Conservation (phyloP, 2,888 invertebrate genomes). For the Diabrotica balteata region DNA sequence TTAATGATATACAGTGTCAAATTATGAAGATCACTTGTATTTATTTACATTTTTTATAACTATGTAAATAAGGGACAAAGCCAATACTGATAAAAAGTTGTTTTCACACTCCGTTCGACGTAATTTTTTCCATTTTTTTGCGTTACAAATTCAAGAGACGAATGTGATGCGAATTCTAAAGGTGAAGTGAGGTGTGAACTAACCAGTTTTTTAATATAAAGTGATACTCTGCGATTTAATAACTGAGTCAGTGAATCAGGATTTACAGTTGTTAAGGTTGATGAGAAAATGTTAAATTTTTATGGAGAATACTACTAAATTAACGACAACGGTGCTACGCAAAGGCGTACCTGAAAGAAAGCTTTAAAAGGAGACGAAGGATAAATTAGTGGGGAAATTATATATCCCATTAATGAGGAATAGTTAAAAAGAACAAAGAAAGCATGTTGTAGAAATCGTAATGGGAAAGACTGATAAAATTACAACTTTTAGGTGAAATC, state of each 20-base stretch:
- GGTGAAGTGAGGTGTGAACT: constrained; percentile 19
- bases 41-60: constrained; percentile 2
- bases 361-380: too few relatives aligned
- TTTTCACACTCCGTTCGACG: background rate
- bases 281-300: constrained; percentile 17
- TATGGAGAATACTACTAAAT: background rate
- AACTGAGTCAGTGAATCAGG: constrained; percentile 20
- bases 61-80: background rate
- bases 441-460: too few relatives aligned
- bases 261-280: constrained; percentile 23
- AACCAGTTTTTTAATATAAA: constrained; percentile 20
- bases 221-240: constrained; percentile 14
- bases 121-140: background rate
- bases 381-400: too few relatives aligned
- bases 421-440: too few relatives aligned
- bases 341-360: too few relatives aligned
- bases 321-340: too few relatives aligned
- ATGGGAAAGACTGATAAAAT: too few relatives aligned
- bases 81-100: background rate
- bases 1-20: too few relatives aligned
- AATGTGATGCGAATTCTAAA: constrained; percentile 18
- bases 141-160: constrained; percentile 3
- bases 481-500: too few relatives aligned
- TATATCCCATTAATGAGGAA: too few relatives aligned
- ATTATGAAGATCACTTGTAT: background rate